These are phyloP conservation scores for Stigmatopora argus DNA, from an alignment of 2,113 vertebrate species.

Conservation along the genomic window DNA sequence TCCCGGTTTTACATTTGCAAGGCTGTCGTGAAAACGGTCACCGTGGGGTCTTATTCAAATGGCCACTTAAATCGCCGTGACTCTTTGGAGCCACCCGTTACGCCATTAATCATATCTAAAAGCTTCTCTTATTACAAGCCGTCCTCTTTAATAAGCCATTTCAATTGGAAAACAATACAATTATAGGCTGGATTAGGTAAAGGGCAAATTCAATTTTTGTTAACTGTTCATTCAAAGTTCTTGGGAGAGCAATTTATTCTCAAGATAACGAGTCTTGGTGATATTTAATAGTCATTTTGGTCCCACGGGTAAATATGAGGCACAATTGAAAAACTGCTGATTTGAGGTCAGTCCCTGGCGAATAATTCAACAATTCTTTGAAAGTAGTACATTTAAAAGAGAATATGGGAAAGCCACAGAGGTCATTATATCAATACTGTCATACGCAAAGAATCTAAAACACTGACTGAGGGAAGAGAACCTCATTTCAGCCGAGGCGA, in stretches of 20 bases:
- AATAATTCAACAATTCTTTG: slow-evolving; percentile 40
- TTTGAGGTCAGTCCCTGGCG: slow-evolving; percentile 30
- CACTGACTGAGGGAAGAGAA: slow-evolving; percentile 48
- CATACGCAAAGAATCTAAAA: slow-evolving; percentile 43
- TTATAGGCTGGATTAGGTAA: slow-evolving; percentile 10
- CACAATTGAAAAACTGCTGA: slow-evolving; percentile 7
- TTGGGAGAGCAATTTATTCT: slow-evolving; percentile 27
- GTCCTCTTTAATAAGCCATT: slow-evolving; percentile 41
- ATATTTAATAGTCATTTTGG: slow-evolving; percentile 16
- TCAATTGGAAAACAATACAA: slow-evolving; percentile 42
- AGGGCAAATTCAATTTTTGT: slow-evolving; percentile 24
- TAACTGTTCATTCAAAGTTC: slow-evolving; percentile 36
- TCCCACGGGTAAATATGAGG: slow-evolving; percentile 7
- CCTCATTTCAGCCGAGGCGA: slow-evolving; percentile 55
- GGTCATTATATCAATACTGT: slow-evolving; percentile 46
- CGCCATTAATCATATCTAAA: slow-evolving; percentile 41
- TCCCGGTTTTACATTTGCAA: slow-evolving; percentile 60
- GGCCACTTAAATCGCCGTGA: slow-evolving; percentile 34
- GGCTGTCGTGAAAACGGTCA: slow-evolving; percentile 49
- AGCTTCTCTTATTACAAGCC: slow-evolving; percentile 19
- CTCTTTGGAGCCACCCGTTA: slow-evolving; percentile 20
- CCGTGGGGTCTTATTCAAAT: slow-evolving; percentile 26
- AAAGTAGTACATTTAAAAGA: slow-evolving; percentile 36
- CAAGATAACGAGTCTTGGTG: slow-evolving; percentile 2
- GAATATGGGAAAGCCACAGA: slow-evolving; percentile 36